Conservation (phyloP, 2,888 invertebrate genomes). For the Julus scanicus region DNA sequence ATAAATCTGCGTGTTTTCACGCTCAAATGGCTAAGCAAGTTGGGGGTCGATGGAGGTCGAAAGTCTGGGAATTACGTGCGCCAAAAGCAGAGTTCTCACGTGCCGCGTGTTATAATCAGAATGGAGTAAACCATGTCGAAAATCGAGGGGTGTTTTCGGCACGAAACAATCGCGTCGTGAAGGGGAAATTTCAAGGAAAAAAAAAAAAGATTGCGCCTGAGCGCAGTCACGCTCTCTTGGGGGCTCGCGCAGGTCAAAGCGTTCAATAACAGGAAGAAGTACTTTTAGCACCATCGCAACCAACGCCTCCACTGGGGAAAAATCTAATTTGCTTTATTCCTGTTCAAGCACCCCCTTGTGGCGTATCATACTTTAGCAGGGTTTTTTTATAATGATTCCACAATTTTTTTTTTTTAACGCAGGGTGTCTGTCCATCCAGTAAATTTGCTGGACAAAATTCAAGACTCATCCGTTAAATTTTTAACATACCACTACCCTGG, state of each 20-base stretch:
- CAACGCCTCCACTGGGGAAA: not conserved
- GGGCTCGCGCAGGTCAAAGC: not conserved
- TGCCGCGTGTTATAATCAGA: conserved; percentile 42
- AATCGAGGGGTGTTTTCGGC: not conserved
- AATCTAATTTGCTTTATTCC: not conserved
- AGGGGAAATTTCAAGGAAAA: not conserved
- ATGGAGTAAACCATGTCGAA: not conserved
- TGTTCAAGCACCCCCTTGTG: too few relatives aligned
- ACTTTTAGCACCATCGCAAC: not conserved
- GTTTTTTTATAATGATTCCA: too few relatives aligned
- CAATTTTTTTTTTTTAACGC: too few relatives aligned
- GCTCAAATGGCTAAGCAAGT: not conserved
- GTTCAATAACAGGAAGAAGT: conserved; percentile 20
- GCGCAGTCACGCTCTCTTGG: not conserved
- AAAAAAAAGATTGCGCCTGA: conserved; percentile 7
- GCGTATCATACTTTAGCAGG: too few relatives aligned
- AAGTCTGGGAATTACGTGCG: conserved; percentile 39
- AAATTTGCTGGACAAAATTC: too few relatives aligned
- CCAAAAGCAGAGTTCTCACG: conserved; percentile 34
- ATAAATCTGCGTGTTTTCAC: conserved; percentile 4
- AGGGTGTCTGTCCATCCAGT: too few relatives aligned
- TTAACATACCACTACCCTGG: too few relatives aligned
- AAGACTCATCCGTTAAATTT: too few relatives aligned
- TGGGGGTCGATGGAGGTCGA: conserved; percentile 39
- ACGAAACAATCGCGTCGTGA: not conserved